Evolutionary conservation across 2,888 invertebrate species (phyloP).

Genomic region (Andrena praecox): DNA sequence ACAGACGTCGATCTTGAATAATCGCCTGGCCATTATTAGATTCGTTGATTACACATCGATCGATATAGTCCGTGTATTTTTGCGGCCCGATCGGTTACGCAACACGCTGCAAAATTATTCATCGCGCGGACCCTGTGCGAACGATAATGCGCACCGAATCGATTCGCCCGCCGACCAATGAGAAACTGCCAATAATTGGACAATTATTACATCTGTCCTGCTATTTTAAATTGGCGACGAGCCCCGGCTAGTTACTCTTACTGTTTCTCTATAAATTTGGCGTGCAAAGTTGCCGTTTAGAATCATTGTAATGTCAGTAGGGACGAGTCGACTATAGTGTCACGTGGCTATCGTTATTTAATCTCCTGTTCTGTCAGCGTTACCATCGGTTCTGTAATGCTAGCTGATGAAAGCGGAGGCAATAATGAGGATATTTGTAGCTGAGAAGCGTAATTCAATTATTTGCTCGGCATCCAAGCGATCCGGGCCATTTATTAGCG

Average conservation of each 20-base stretch:
- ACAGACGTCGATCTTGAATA: constrained; percentile 57
- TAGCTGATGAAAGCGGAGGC: not conserved
- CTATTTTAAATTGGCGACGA: no score
- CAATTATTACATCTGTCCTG: no score
- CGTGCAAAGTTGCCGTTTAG: no score
- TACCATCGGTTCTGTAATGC: no score
- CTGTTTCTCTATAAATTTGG: no score
- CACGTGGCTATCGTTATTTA: no score
- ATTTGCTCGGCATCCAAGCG: constrained; percentile 2
- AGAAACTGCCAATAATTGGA: not conserved
- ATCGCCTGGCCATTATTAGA: constrained; percentile 62
- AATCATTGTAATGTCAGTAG: no score
- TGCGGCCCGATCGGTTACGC: constrained; percentile 28
- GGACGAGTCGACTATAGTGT: no score
- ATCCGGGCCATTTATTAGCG: constrained; percentile 25
- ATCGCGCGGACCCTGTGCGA: not conserved
- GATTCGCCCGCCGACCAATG: not conserved
- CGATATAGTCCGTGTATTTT: constrained; percentile 54
- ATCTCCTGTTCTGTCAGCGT: no score
- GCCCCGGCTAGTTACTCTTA: no score
- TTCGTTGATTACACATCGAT: constrained; percentile 58
- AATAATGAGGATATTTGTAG: not conserved
- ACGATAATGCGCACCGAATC: not conserved
- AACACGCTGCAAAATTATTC: constrained; percentile 35
- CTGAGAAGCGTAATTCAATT: constrained; percentile 35